Percentiles rank a stretch among this genome's conserved stretches.
These are phyloP conservation scores for Eurystomus glaucurus DNA, from an alignment of 2,797 vertebrate species.

Conservation along the genomic window DNA sequence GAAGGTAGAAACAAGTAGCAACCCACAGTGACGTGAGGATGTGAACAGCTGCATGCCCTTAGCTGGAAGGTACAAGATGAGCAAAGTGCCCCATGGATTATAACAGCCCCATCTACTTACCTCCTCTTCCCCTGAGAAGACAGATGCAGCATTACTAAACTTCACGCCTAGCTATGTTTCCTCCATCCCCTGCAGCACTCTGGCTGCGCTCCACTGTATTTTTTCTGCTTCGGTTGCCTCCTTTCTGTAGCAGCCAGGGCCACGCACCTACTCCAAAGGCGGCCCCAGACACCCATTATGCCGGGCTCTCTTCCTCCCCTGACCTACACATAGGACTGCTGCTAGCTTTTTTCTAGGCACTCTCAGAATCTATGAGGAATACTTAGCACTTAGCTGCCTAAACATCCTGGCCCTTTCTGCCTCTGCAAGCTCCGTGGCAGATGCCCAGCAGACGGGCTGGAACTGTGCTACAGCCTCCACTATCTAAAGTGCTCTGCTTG, in stretches of 20 bases:
- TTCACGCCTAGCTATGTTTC: background rate
- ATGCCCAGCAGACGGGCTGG: background rate
- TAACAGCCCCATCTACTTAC: background rate
- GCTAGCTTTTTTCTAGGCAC: background rate
- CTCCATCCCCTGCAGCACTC: background rate
- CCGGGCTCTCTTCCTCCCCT: accelerated
- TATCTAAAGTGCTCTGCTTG: accelerated
- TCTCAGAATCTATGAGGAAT: background rate
- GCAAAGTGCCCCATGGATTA: background rate
- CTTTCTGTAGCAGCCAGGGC: background rate
- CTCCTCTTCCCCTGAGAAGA: background rate
- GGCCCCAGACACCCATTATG: accelerated
- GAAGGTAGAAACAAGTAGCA: background rate
- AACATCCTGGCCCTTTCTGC: background rate
- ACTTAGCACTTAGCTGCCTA: background rate
- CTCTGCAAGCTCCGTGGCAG: background rate
- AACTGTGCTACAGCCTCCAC: accelerated
- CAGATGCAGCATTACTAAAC: background rate
- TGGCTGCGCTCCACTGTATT: background rate
- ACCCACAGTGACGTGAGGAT: background rate
- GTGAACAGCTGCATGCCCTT: background rate
- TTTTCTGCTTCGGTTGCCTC: background rate
- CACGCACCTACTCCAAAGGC: background rate
- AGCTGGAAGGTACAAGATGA: background rate
- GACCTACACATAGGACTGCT: background rate